Evolutionary conservation across 2,888 invertebrate genomes (phyloP), one percentile per base, ranked within the genome.

Genomic region (Catotricha subobsoleta): DNA sequence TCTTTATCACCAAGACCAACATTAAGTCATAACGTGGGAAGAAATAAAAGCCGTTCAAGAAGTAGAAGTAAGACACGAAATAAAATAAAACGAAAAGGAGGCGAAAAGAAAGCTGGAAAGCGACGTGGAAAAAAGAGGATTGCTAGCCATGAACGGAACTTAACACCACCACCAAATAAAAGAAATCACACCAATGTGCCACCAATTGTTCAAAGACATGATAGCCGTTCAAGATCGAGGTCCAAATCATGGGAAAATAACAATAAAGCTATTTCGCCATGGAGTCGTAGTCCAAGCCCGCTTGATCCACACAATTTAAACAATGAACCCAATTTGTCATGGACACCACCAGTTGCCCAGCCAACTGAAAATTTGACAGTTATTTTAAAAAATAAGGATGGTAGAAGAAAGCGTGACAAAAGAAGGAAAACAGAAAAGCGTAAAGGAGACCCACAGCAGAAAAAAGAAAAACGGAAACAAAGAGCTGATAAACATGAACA

Each of bases 301-400:
- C 54, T 57, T 1, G 62, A 65, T 2, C 57, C 53, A 20, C 48
- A 55, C 1, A 48, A 52, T 28, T 54, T 58, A 18, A 44, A 50
- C 51, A 31, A 42, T 15, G 25, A 31, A 16, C 8, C 12, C 2
- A 54, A 55, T 3, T 57, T 66, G 0, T 69, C 70, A 0, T 76
- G 74, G 74, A 76, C 79, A 15, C 76, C 78, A 13, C 75, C 75
- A 0, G 50, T 67, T 20, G 53, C 64, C 2, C 51, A 64, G 20
- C 63, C 63, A 44, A 53, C 66, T 4, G 68, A 68, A 52, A 72
- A 69, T 58, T 52, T 72, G 44, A 71, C 70, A 0, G 73, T 72
- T 2, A 72, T 71, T 43, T 54, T 74, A 2, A 68, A 71, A 1
- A 72, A 72, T 48, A 69, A 70, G 46, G 66, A 69, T 31, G 66